These are phyloP conservation scores for Drosophila paranaensis DNA, from an alignment of 2,888 invertebrate species.

Conservation along the genomic window DNA sequence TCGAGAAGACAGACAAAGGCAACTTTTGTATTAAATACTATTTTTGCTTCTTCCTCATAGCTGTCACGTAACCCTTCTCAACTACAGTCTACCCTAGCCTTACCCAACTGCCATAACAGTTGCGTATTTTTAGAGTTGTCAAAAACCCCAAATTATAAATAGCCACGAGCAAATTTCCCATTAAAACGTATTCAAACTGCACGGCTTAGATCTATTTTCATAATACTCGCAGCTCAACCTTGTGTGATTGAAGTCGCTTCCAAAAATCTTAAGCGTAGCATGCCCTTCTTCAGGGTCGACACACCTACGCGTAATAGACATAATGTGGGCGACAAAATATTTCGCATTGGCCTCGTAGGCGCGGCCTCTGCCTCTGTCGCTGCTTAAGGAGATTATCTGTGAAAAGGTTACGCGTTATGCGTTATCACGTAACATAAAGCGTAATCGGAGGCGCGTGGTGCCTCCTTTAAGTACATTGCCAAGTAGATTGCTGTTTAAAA, in stretches of 20 bases:
- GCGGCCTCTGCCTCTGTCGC: slow-evolving; percentile 31
- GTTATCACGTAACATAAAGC: slow-evolving; percentile 82
- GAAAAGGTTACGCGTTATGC: slow-evolving; percentile 80
- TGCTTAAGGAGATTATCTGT: slow-evolving; percentile 79
- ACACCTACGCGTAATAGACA: slow-evolving; percentile 34
- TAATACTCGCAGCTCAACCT: background rate
- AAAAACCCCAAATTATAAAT: background rate
- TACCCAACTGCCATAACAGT: no score
- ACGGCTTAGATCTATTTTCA: slow-evolving; percentile 1
- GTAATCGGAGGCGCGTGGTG: slow-evolving; percentile 77
- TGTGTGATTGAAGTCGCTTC: background rate
- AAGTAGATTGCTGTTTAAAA: slow-evolving; percentile 77
- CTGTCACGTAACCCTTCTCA: background rate
- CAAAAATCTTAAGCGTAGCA: background rate
- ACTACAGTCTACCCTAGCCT: background rate
- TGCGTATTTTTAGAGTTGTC: background rate
- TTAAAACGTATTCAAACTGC: background rate
- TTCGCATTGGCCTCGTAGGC: slow-evolving; percentile 45
- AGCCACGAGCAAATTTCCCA: background rate
- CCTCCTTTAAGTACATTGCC: slow-evolving; percentile 70
- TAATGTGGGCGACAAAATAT: slow-evolving; percentile 51
- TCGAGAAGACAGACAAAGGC: background rate
- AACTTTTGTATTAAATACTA: background rate
- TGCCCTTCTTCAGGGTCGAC: slow-evolving; percentile 20
- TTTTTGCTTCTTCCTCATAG: no score